Evolutionary conservation across 2,888 invertebrate species (phyloP).

Genomic region (Perithous albicinctus): DNA sequence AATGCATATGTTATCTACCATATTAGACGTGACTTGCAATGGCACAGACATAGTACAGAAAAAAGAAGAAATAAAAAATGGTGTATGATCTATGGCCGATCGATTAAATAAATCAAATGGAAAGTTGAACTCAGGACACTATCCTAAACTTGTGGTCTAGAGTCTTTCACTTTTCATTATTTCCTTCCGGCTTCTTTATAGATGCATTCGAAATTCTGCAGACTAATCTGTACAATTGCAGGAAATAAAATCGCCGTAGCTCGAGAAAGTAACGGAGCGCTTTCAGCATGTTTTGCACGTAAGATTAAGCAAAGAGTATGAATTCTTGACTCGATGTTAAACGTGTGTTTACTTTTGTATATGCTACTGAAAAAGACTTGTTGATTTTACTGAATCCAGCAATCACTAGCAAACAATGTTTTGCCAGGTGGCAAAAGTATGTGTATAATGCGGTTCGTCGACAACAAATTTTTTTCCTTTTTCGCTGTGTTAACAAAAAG

Average conservation of each 20-base stretch:
- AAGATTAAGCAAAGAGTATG: background rate
- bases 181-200: background rate
- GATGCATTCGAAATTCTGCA: background rate
- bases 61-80: slow-evolving; percentile 30
- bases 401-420: no score
- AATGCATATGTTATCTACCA: slow-evolving; percentile 38
- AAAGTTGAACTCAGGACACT: background rate
- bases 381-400: no score
- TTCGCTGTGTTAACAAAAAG: no score
- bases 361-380: no score
- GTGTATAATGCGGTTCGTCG: no score
- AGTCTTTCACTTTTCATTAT: slow-evolving; percentile 7
- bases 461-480: no score
- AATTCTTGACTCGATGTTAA: background rate
- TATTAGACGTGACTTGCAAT: background rate
- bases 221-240: background rate
- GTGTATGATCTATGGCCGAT: background rate
- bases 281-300: background rate
- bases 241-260: background rate
- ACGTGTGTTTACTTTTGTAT: background rate
- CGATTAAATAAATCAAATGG: background rate
- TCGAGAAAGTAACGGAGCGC: background rate
- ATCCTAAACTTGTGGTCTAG: background rate
- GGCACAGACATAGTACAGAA: background rate
- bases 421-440: no score